Percentiles rank a stretch among this genome's conserved stretches.
phyloP scores from a whole-genome alignment of 2,113 vertebrate species.

The Dasyprocta punctata region DNA sequence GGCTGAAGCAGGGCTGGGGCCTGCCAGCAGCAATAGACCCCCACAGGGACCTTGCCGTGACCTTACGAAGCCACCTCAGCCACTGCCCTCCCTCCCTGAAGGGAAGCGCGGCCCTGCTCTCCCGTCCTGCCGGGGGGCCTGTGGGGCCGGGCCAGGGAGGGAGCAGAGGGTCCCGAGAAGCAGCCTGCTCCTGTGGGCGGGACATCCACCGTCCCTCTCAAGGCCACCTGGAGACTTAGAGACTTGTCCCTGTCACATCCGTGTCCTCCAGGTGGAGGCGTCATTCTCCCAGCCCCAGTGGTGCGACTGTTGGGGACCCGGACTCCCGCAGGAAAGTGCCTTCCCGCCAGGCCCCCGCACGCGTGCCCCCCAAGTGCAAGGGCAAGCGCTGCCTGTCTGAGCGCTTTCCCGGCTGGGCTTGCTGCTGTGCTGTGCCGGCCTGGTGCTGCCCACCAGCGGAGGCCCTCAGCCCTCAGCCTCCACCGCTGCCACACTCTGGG shows the following conservation, averaged over 20 bases:
- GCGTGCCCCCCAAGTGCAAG: not conserved
- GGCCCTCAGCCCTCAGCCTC: not conserved
- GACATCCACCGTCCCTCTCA: not conserved
- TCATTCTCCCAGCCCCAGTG: not conserved
- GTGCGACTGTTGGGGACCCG: not conserved
- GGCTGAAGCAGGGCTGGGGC: conserved; percentile 81
- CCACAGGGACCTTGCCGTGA: conserved; percentile 77
- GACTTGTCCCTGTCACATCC: not conserved
- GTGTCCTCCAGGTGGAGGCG: not conserved
- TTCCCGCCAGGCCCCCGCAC: not conserved
- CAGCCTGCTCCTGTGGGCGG: not conserved
- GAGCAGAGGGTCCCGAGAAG: not conserved
- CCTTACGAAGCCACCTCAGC: conserved; percentile 68
- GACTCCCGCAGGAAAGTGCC: not conserved
- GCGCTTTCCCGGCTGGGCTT: not conserved
- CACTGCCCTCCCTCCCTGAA: not conserved
- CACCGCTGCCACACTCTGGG: accelerated
- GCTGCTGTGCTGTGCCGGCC: not conserved
- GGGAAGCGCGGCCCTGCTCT: not conserved
- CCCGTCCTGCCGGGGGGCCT: not conserved
- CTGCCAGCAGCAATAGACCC: conserved; percentile 82
- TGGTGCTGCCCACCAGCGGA: accelerated
- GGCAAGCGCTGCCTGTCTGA: no score
- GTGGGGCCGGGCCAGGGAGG: not conserved
- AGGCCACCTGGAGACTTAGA: not conserved